Conservation (phyloP, 2,888 invertebrate species). For the Meta bourneti region DNA sequence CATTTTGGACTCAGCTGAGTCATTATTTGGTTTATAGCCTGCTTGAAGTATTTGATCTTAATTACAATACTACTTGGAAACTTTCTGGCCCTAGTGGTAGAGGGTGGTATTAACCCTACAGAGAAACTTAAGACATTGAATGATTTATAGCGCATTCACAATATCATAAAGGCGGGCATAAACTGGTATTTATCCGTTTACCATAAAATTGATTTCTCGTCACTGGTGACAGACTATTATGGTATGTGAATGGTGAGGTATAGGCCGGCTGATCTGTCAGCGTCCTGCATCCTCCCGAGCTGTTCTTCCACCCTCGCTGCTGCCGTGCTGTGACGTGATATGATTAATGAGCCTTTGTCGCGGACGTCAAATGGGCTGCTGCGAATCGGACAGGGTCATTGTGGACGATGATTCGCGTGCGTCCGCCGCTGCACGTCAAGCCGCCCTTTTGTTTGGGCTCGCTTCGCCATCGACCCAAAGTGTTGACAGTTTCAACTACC, state of each 20-base stretch:
- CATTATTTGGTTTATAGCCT: too few species aligned
- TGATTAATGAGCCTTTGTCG: constrained; percentile 73
- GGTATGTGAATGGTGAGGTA: background rate
- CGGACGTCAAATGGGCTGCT: constrained; percentile 24
- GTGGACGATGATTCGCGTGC: constrained; percentile 35
- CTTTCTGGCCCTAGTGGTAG: too few species aligned
- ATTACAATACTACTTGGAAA: too few species aligned
- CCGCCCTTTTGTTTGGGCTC: constrained; percentile 21
- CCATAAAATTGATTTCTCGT: constrained; percentile 1
- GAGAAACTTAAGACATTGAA: background rate
- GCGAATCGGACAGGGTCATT: constrained; percentile 13
- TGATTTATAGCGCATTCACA: constrained; percentile 1
- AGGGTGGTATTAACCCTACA: too few species aligned
- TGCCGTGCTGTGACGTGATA: constrained; percentile 46
- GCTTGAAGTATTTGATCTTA: too few species aligned
- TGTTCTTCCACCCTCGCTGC: constrained; percentile 35
- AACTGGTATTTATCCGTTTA: background rate
- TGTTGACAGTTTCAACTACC: too few species aligned
- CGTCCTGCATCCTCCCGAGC: background rate
- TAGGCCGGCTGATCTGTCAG: too few species aligned
- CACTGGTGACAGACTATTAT: background rate
- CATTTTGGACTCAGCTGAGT: too few species aligned
- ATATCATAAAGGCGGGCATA: background rate
- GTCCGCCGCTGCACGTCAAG: constrained; percentile 37
- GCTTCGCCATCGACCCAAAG: too few species aligned